Conservation (phyloP, 2,888 invertebrate species). For the Tholera decimalis region DNA sequence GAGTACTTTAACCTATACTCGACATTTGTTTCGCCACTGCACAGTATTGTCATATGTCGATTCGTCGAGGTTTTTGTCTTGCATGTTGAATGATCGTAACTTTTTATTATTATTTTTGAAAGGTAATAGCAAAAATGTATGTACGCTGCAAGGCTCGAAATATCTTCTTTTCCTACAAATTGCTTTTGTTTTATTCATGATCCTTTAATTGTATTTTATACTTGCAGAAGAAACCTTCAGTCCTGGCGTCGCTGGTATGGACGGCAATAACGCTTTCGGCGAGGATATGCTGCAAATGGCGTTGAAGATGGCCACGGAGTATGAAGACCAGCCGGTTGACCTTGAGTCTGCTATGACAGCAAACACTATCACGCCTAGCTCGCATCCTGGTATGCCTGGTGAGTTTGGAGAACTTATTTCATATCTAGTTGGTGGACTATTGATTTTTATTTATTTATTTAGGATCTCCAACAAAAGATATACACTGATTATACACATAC, state of each 20-base stretch:
- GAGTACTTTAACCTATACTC: too few relatives aligned
- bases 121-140: too few relatives aligned
- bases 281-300: constrained; percentile 97
- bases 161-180: too few relatives aligned
- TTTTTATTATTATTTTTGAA: too few relatives aligned
- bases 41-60: too few relatives aligned
- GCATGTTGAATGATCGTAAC: too few relatives aligned
- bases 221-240: constrained; percentile 91
- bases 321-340: constrained; percentile 96
- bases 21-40: too few relatives aligned
- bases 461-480: too few relatives aligned
- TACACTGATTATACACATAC: too few relatives aligned
- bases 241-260: constrained; percentile 91
- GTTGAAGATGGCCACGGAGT: constrained; percentile 96
- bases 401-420: constrained; percentile 43
- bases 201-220: constrained; percentile 39
- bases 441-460: too few relatives aligned
- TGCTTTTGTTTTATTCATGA: not conserved
- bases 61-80: too few relatives aligned
- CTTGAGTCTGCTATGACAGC: constrained; percentile 96
- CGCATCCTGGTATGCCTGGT: constrained; percentile 91
- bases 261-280: constrained; percentile 93
- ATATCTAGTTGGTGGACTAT: not conserved
- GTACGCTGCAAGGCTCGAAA: too few relatives aligned
- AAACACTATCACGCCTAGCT: constrained; percentile 94